phyloP scores from a whole-genome alignment of 2,888 invertebrate species.

The Asteroscopus sphinx region DNA sequence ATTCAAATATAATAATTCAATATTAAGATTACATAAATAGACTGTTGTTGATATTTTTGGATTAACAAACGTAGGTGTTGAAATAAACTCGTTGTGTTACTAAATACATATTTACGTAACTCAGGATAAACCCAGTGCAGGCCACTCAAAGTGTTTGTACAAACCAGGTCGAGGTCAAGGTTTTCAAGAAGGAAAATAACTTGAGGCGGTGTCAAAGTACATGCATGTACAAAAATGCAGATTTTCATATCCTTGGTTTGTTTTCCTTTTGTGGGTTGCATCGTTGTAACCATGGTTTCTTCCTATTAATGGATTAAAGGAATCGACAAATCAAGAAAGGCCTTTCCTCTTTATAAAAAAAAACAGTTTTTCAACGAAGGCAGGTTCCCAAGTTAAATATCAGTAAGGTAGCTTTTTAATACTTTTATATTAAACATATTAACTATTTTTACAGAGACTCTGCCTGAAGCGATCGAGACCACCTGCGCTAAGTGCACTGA shows the following conservation, averaged over 20 bases:
- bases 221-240: constrained; percentile 16
- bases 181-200: constrained; percentile 57
- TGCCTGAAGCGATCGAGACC: constrained; percentile 92
- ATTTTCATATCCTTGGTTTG: constrained; percentile 20
- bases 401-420: no score
- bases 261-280: constrained; percentile 12
- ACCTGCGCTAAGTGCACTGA: constrained; percentile 92
- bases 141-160: constrained; percentile 49
- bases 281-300: background rate
- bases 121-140: constrained; percentile 56
- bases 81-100: constrained; percentile 27
- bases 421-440: constrained; percentile 3
- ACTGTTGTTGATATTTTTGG: constrained; percentile 12
- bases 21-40: constrained; percentile 4
- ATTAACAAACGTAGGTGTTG: constrained; percentile 31
- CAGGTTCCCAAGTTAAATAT: no score
- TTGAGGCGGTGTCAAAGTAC: constrained; percentile 28
- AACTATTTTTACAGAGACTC: constrained; percentile 87
- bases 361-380: no score
- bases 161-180: constrained; percentile 66
- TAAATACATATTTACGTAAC: constrained; percentile 58
- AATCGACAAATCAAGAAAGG: background rate
- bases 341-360: no score
- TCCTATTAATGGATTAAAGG: background rate
- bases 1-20: constrained; percentile 3